These are phyloP conservation scores for Pediacus dermestoides DNA, from an alignment of 2,888 invertebrate genomes.

Conservation along the genomic window DNA sequence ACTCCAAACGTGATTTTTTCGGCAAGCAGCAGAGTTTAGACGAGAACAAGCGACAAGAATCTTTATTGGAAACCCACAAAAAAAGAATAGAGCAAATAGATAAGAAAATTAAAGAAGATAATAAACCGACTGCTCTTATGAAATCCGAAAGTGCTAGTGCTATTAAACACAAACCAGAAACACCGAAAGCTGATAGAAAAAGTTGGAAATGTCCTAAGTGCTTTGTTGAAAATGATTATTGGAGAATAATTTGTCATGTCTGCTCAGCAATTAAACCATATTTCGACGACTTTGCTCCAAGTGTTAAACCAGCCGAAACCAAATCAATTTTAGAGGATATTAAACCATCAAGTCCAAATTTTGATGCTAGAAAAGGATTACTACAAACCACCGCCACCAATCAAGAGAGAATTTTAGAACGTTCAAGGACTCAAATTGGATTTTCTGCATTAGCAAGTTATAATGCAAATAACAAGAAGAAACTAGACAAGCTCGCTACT, in stretches of 20 bases:
- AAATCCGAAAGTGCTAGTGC: constrained; percentile 46
- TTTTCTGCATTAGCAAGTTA: constrained; percentile 44
- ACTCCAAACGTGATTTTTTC: constrained; percentile 38
- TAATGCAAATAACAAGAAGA: constrained; percentile 32
- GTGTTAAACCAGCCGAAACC: too few relatives aligned
- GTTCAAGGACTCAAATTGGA: constrained; percentile 48
- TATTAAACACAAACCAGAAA: constrained; percentile 34
- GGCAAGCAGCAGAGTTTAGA: constrained; percentile 38
- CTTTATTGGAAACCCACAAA: constrained; percentile 35
- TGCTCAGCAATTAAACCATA: constrained; percentile 56
- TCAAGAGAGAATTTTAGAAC: constrained; percentile 34
- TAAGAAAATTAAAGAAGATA: constrained; percentile 31
- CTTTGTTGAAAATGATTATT: constrained; percentile 58
- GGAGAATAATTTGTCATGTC: constrained; percentile 61
- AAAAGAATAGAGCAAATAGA: constrained; percentile 39
- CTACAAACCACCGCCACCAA: constrained; percentile 16
- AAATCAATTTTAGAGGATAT: constrained; percentile 13
- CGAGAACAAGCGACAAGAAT: constrained; percentile 35
- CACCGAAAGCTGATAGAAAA: constrained; percentile 42
- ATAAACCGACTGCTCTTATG: constrained; percentile 35
- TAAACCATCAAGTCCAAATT: constrained; percentile 21
- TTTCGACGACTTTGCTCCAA: constrained; percentile 43
- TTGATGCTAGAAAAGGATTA: constrained; percentile 4
- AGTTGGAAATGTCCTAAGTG: constrained; percentile 61
- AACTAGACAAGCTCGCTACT: constrained; percentile 28